phyloP scores from a whole-genome alignment of 1,140 invertebrate genomes.

The Pogonognathellus flavescens region DNA sequence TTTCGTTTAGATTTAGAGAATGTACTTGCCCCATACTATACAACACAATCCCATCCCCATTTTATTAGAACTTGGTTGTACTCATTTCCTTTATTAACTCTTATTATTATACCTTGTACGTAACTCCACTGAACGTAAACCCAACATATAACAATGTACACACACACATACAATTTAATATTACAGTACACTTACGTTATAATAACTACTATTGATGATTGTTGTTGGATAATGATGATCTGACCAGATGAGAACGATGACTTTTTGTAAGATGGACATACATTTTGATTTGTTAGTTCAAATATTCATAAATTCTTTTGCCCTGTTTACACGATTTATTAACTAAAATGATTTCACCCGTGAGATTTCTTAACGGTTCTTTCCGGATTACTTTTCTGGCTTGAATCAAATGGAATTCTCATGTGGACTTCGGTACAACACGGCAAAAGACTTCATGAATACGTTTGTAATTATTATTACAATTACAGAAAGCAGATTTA shows the following conservation, averaged over 20 bases:
- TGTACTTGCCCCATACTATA: conserved; percentile 9
- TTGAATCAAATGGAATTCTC: neutral
- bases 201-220: conserved; percentile 1
- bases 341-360: neutral
- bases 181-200: conserved; percentile 14
- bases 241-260: conserved; percentile 10
- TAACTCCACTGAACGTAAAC: neutral
- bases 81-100: conserved; percentile 3
- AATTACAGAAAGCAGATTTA: conserved; percentile 36
- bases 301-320: conserved; percentile 27
- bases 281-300: conserved; percentile 47
- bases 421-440: neutral
- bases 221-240: conserved; percentile 21
- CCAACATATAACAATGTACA: conserved; percentile 11
- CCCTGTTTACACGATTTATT: neutral
- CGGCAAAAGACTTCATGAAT: conserved; percentile 12
- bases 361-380: neutral
- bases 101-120: conserved; percentile 11
- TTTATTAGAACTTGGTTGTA: conserved; percentile 14
- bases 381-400: neutral
- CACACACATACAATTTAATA: neutral
- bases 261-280: conserved; percentile 41
- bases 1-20: conserved; percentile 36
- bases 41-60: conserved; percentile 11
- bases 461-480: conserved; percentile 48